Evolutionary conservation across 2,888 invertebrate species (phyloP).

Genomic region (Carterocephalus palaemon): DNA sequence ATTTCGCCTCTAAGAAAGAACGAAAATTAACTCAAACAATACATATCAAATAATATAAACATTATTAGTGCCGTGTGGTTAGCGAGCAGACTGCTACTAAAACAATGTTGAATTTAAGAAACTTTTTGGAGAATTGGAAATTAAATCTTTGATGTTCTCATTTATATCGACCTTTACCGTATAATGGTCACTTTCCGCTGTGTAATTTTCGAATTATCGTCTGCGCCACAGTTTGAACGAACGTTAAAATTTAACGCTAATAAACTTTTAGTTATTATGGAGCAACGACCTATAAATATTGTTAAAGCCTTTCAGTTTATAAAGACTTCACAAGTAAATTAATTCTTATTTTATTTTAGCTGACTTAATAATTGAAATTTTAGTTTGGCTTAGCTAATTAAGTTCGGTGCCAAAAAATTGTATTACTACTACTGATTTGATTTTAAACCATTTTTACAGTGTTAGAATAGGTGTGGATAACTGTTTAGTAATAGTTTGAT

Average conservation of each 20-base stretch:
- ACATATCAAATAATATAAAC: constrained; percentile 6
- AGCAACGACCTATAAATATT: constrained; percentile 6
- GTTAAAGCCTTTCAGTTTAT: background rate
- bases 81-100: background rate
- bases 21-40: no score
- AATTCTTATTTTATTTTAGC: no score
- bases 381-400: no score
- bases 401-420: no score
- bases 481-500: no score
- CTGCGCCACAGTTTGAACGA: constrained; percentile 13
- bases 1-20: no score
- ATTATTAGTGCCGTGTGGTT: background rate
- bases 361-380: no score
- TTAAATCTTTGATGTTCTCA: constrained; percentile 9
- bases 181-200: constrained; percentile 15
- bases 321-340: no score
- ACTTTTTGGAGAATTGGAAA: constrained; percentile 9
- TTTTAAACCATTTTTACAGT: no score
- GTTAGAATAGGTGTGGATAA: no score
- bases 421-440: no score
- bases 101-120: background rate
- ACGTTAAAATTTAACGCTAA: constrained; percentile 19
- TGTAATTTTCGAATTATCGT: constrained; percentile 21
- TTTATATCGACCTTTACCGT: constrained; percentile 14
- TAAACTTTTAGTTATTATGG: constrained; percentile 16